Evolutionary conservation across 2,113 vertebrate genomes (phyloP).

Genomic region (Hystrix brachyura): DNA sequence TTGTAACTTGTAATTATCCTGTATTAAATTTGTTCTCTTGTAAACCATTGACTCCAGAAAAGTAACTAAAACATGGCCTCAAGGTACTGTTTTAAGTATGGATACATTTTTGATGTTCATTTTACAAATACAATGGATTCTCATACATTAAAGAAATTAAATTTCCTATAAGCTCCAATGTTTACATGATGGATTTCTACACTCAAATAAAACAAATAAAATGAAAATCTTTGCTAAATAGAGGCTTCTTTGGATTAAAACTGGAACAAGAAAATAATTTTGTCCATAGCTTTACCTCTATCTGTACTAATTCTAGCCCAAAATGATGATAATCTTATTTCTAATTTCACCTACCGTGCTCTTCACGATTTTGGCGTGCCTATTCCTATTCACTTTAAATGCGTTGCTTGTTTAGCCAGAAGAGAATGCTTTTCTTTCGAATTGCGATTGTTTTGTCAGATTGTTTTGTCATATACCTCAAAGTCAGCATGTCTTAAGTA

Average conservation of each 20-base stretch:
- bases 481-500: background rate
- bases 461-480: background rate
- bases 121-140: background rate
- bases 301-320: background rate
- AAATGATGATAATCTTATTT: background rate
- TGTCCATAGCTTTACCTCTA: background rate
- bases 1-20: too few species aligned
- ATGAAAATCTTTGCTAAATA: background rate
- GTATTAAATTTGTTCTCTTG: too few species aligned
- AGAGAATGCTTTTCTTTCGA: background rate
- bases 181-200: background rate
- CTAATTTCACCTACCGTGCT: background rate
- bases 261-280: background rate
- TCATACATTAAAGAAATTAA: background rate
- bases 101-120: background rate
- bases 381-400: background rate
- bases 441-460: background rate
- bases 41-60: too few species aligned
- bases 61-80: too few species aligned
- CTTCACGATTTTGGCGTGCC: background rate
- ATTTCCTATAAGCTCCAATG: background rate
- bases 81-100: background rate
- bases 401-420: background rate
- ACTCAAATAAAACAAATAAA: background rate
- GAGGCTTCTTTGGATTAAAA: background rate